phyloP scores from a whole-genome alignment of 2,888 invertebrate genomes.

The Acleris laterana region DNA sequence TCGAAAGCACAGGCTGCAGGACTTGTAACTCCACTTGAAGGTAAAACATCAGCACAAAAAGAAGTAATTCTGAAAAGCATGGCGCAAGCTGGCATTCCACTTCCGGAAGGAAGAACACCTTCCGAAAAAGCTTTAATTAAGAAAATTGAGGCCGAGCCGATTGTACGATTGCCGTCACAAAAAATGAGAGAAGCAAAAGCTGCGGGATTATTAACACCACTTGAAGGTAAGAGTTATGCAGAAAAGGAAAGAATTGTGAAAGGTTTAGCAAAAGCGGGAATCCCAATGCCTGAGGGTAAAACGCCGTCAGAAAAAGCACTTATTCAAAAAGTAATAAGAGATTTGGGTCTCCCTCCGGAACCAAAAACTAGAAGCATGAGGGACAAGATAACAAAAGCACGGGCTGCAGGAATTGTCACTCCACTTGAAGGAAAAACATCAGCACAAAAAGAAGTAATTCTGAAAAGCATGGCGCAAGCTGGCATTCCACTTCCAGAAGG shows the following conservation, averaged over 20 bases:
- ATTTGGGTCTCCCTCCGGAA: neutral
- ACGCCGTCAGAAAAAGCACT: conserved; percentile 49
- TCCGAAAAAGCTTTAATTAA: neutral
- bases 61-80: neutral
- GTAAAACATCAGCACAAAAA: neutral
- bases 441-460: too few relatives aligned
- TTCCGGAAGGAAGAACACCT: neutral
- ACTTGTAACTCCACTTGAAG: neutral
- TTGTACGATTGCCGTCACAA: neutral
- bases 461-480: too few relatives aligned
- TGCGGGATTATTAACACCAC: neutral
- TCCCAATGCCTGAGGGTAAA: neutral
- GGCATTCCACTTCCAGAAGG: too few relatives aligned
- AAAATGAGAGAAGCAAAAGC: neutral
- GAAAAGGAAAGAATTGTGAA: neutral
- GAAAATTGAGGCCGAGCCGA: neutral
- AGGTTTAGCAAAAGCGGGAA: neutral
- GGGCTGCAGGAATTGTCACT: conserved; percentile 17
- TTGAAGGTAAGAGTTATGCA: neutral
- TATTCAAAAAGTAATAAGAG: conserved; percentile 35
- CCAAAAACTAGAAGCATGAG: conserved; percentile 3
- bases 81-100: neutral
- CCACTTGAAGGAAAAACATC: too few relatives aligned
- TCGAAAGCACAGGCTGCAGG: neutral
- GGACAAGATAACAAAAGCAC: conserved; percentile 40